These are phyloP conservation scores for Calephelis perditalis DNA, from an alignment of 2,888 invertebrate species.

Conservation along the genomic window DNA sequence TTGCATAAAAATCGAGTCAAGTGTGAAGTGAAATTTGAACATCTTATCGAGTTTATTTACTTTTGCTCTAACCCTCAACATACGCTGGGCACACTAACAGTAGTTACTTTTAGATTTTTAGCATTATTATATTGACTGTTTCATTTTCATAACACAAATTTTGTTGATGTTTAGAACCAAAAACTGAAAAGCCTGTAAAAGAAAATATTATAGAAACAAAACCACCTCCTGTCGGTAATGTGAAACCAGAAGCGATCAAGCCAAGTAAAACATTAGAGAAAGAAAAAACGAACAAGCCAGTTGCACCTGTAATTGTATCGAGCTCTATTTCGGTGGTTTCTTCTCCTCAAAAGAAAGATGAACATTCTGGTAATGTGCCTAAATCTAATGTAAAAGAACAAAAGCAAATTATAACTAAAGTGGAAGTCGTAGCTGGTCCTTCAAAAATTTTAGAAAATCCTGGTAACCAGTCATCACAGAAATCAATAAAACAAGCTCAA, in stretches of 20 bases:
- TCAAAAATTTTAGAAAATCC: constrained; percentile 64
- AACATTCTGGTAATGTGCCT: constrained; percentile 54
- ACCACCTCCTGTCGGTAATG: constrained; percentile 54
- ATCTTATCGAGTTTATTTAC: too few relatives aligned
- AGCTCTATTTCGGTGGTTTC: constrained; percentile 62
- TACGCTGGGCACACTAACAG: too few relatives aligned
- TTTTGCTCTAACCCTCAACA: too few relatives aligned
- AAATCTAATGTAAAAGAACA: constrained; percentile 68
- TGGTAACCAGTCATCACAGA: constrained; percentile 46
- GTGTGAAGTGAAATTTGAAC: too few relatives aligned
- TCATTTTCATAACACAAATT: constrained; percentile 18
- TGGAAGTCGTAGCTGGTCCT: constrained; percentile 77
- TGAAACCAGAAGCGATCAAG: constrained; percentile 64
- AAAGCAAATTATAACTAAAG: constrained; percentile 69
- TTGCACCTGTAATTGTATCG: constrained; percentile 50
- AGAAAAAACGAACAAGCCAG: constrained; percentile 57
- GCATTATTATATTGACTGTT: background rate
- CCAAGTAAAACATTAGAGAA: constrained; percentile 65
- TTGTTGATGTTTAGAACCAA: constrained; percentile 53
- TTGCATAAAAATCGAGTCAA: background rate
- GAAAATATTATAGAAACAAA: constrained; percentile 72
- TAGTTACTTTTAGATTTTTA: too few relatives aligned
- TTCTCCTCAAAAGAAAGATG: constrained; percentile 66
- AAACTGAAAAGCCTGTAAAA: constrained; percentile 60
- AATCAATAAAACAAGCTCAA: constrained; percentile 49